Evolutionary conservation across 2,113 vertebrate genomes (phyloP).

Genomic region (Mesoclemmys tuberculata): DNA sequence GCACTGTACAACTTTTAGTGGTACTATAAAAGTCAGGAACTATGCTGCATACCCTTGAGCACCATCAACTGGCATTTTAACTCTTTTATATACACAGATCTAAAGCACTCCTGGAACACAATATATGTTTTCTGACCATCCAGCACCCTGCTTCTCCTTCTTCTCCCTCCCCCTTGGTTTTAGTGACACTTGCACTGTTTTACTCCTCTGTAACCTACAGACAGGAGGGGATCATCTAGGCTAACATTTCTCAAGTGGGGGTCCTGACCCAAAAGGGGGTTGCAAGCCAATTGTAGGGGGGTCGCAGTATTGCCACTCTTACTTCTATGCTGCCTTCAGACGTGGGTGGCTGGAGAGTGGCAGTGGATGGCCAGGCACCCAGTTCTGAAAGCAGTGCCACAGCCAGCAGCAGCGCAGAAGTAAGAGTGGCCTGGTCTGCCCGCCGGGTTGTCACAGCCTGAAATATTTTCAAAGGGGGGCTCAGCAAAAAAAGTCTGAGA

Average conservation of each 20-base stretch:
- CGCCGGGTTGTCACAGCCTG: neutral
- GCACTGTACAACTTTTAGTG: neutral
- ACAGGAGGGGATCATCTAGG: neutral
- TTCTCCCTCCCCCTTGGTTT: neutral
- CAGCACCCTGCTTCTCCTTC: neutral
- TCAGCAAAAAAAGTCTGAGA: neutral
- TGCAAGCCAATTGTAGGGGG: neutral
- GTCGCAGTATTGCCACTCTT: neutral
- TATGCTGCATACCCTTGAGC: neutral
- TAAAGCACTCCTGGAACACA: rapidly evolving
- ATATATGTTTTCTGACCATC: neutral
- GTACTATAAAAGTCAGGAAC: neutral
- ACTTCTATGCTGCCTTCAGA: neutral
- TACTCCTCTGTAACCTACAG: neutral
- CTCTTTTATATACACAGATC: neutral
- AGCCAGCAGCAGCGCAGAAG: no score
- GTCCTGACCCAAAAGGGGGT: neutral
- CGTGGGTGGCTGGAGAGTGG: neutral
- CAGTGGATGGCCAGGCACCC: neutral
- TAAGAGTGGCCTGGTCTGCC: neutral
- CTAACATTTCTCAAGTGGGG: neutral
- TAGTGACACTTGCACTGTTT: neutral
- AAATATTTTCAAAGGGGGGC: neutral
- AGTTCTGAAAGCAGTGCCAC: neutral
- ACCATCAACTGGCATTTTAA: neutral